A percentile compares a stretch with the other conserved stretches of the same genome.
Evolutionary conservation across 2,888 invertebrate species (phyloP).

Genomic region (Electrophaes corylata): DNA sequence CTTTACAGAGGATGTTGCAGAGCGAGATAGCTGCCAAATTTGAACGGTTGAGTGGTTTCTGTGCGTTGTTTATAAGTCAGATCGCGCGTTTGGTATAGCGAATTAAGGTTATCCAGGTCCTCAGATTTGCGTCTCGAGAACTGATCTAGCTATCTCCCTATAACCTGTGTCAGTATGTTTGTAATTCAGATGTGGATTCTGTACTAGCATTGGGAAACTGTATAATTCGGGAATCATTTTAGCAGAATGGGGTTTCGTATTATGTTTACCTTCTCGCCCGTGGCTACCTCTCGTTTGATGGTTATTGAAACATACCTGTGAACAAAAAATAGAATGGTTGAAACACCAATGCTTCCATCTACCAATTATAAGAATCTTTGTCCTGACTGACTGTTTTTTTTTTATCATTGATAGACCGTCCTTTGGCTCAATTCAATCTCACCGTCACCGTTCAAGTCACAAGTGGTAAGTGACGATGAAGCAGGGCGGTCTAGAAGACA

Average conservation of each 20-base stretch:
- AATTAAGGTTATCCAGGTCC: too few relatives aligned
- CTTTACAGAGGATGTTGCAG: too few relatives aligned
- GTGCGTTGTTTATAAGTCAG: too few relatives aligned
- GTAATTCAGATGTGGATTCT: conserved; percentile 31
- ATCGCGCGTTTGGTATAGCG: too few relatives aligned
- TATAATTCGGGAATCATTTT: conserved; percentile 29
- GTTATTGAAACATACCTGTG: conserved; percentile 17
- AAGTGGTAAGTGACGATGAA: too few relatives aligned
- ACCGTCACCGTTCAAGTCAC: too few relatives aligned
- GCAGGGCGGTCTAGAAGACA: too few relatives aligned
- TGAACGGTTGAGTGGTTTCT: too few relatives aligned
- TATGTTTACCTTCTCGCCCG: conserved; percentile 22
- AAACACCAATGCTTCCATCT: not conserved
- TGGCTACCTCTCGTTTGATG: conserved; percentile 12
- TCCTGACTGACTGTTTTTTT: too few relatives aligned
- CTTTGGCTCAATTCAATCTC: too few relatives aligned
- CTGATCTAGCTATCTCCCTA: not conserved
- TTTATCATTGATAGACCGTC: too few relatives aligned
- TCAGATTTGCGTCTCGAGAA: not conserved
- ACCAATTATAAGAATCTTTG: not conserved
- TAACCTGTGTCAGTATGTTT: conserved; percentile 19
- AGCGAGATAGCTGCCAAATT: too few relatives aligned
- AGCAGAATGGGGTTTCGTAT: conserved; percentile 19
- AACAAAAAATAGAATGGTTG: conserved; percentile 6
- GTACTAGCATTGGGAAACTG: conserved; percentile 24